Conservation (phyloP, 2,888 invertebrate genomes). For the Eupeodes latifasciatus region DNA sequence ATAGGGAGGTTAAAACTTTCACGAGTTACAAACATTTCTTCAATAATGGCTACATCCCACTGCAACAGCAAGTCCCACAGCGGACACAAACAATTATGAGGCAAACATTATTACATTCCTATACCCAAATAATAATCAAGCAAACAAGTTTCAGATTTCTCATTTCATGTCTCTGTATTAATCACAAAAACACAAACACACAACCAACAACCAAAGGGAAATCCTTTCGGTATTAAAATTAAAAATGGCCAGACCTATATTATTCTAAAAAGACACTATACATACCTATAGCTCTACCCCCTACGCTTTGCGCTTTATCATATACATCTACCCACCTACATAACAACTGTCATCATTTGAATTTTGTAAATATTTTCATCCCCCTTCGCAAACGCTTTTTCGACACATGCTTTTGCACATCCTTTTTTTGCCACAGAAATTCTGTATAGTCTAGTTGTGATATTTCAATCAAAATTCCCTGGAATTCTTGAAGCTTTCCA, state of each 20-base stretch:
- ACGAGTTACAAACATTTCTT: conserved; percentile 40
- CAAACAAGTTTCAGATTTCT: conserved; percentile 33
- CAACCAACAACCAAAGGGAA: conserved; percentile 11
- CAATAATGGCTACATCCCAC: conserved; percentile 26
- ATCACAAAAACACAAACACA: conserved; percentile 17
- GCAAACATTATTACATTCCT: conserved; percentile 37
- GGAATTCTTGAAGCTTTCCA: conserved; percentile 68
- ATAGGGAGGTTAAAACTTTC: conserved; percentile 31
- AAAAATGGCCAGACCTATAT: conserved; percentile 35
- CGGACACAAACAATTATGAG: conserved; percentile 33
- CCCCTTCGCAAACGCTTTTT: conserved; percentile 22
- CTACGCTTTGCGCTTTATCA: not conserved
- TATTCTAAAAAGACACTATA: conserved; percentile 3
- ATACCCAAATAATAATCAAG: conserved; percentile 47
- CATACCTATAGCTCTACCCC: not conserved
- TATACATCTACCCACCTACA: not conserved
- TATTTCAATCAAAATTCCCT: conserved; percentile 66
- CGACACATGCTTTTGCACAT: conserved; percentile 46
- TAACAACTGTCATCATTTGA: conserved; percentile 40
- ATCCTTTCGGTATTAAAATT: conserved; percentile 36
- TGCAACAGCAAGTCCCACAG: conserved; percentile 11
- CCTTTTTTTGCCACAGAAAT: conserved; percentile 35
- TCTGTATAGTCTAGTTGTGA: conserved; percentile 56
- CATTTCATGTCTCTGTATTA: conserved; percentile 19
- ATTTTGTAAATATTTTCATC: conserved; percentile 39